Evolutionary conservation across 1,140 invertebrate genomes (phyloP).

Genomic region (Bombus pascuorum): DNA sequence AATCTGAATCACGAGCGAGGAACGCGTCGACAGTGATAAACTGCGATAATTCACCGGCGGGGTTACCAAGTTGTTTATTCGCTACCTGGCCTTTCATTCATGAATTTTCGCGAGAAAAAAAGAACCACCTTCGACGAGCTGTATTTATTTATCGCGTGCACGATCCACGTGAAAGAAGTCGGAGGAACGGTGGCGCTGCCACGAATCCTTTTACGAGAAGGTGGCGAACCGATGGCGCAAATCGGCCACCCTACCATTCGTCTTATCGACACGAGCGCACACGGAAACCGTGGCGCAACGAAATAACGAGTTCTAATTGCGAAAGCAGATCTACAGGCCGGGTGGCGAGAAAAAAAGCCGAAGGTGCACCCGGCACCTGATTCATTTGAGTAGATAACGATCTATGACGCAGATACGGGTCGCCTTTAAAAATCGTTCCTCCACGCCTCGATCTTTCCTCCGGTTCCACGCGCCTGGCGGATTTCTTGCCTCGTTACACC

Average conservation of each 20-base stretch:
- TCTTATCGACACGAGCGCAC: conserved; percentile 69
- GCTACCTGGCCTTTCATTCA: neutral
- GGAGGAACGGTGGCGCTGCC: neutral
- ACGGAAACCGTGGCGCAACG: conserved; percentile 78
- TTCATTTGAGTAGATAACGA: conserved; percentile 70
- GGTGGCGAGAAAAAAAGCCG: conserved; percentile 47
- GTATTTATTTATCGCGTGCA: neutral
- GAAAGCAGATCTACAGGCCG: conserved; percentile 69
- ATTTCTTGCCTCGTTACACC: neutral
- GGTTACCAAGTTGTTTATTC: neutral
- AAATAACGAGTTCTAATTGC: conserved; percentile 81
- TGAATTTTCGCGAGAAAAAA: neutral
- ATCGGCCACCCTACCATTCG: conserved; percentile 56
- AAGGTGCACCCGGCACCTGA: conserved; percentile 71
- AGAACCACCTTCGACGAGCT: neutral
- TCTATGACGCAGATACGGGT: conserved; percentile 70
- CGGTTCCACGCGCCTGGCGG: conserved; percentile 22
- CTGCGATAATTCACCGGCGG: conserved; percentile 12
- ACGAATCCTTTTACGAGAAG: conserved; percentile 37
- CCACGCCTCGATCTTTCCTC: conserved; percentile 59
- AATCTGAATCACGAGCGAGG: conserved; percentile 1
- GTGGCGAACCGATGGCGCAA: conserved; percentile 51
- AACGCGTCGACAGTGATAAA: conserved; percentile 31
- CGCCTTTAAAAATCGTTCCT: conserved; percentile 66
- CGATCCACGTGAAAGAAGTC: neutral